phyloP scores from a whole-genome alignment of 2,888 invertebrate species.

The Augiades crinisus region DNA sequence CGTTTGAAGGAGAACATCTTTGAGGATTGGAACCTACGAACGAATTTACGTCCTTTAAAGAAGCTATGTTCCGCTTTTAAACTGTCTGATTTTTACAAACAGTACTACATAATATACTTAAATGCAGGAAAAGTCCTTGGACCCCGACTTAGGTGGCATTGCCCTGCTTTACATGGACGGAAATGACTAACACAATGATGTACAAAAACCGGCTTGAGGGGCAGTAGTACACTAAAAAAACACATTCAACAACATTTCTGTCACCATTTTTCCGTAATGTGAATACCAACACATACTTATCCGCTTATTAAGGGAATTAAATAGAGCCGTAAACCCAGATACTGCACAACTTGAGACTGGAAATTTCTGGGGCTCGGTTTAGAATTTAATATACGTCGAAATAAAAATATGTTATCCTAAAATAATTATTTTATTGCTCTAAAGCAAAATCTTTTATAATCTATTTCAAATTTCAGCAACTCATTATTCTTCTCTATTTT shows the following conservation, averaged over 20 bases:
- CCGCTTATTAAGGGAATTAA: not conserved
- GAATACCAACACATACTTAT: not conserved
- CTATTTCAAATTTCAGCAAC: too few relatives aligned
- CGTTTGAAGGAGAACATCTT: too few relatives aligned
- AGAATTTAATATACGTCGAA: not conserved
- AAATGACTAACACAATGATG: slow-evolving; percentile 14
- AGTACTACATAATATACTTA: not conserved
- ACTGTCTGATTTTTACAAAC: too few relatives aligned
- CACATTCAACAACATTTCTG: slow-evolving; percentile 8
- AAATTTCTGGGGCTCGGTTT: not conserved
- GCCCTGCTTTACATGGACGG: slow-evolving; percentile 23
- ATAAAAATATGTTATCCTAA: slow-evolving; percentile 14
- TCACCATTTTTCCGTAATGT: slow-evolving; percentile 2
- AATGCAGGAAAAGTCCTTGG: slow-evolving; percentile 13
- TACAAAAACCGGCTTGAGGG: slow-evolving; percentile 12
- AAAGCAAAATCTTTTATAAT: too few relatives aligned
- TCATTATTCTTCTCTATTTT: too few relatives aligned
- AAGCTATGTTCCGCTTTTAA: too few relatives aligned
- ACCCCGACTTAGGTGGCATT: slow-evolving; percentile 15
- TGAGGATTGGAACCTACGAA: too few relatives aligned
- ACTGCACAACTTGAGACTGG: not conserved
- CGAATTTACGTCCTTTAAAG: too few relatives aligned
- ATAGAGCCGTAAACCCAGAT: not conserved
- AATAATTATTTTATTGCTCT: slow-evolving; percentile 24
- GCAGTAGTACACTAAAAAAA: slow-evolving; percentile 11